Evolutionary conservation across 2,888 invertebrate genomes (phyloP).

Genomic region (Sthenelais limicola): DNA sequence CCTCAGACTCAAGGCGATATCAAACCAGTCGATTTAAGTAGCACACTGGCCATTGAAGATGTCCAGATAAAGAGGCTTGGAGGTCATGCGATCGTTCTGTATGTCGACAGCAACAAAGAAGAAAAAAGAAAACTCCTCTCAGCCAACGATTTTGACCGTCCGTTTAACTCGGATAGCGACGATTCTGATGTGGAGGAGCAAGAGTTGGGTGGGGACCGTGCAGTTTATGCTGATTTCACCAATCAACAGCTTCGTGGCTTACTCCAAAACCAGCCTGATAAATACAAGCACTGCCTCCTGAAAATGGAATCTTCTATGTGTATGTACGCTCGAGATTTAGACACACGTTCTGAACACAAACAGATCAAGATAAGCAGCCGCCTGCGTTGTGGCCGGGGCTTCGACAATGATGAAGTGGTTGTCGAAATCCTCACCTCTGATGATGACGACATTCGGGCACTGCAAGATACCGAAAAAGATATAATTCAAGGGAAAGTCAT

Average conservation of each 20-base stretch:
- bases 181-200: constrained; percentile 35
- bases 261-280: constrained; percentile 52
- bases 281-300: constrained; percentile 59
- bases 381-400: constrained; percentile 58
- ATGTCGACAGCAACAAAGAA: constrained; percentile 19
- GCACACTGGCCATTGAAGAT: constrained; percentile 50
- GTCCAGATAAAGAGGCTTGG: constrained; percentile 54
- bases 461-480: constrained; percentile 39
- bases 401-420: constrained; percentile 63
- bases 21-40: background rate
- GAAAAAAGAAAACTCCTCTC: constrained; percentile 42
- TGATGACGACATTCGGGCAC: constrained; percentile 37
- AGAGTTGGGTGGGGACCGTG: background rate
- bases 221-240: constrained; percentile 43
- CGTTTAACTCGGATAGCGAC: constrained; percentile 49
- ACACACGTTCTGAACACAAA: constrained; percentile 17
- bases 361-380: constrained; percentile 54
- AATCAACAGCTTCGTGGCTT: constrained; percentile 49
- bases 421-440: constrained; percentile 57
- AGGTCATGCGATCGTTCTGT: constrained; percentile 56
- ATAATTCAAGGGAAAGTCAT: constrained; percentile 57
- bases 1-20: background rate
- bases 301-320: constrained; percentile 48
- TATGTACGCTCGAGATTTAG: constrained; percentile 52
- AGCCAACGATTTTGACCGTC: constrained; percentile 46